phyloP scores from a whole-genome alignment of 2,888 invertebrate genomes.

The Amblyjoppa proteus region DNA sequence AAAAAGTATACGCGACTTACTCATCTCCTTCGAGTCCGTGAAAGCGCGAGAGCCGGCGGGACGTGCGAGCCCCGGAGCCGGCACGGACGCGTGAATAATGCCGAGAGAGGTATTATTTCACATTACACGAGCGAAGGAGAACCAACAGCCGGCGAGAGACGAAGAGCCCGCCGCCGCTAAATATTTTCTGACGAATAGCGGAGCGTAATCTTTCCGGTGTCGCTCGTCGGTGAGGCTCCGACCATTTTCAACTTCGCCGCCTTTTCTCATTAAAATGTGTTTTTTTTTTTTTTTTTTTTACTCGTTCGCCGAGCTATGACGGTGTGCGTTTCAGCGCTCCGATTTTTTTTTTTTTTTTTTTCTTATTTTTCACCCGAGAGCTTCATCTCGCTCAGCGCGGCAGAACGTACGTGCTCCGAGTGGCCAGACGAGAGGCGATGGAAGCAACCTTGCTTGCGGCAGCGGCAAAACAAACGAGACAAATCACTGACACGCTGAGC shows the following conservation, averaged over 20 bases:
- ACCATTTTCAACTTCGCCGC: slow-evolving; percentile 4
- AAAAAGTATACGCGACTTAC: slow-evolving; percentile 42
- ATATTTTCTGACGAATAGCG: slow-evolving; percentile 34
- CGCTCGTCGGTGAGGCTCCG: neutral
- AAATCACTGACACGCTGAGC: neutral
- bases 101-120: slow-evolving; percentile 46
- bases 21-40: slow-evolving; percentile 20
- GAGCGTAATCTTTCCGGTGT: neutral
- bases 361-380: neutral
- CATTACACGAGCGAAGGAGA: slow-evolving; percentile 41
- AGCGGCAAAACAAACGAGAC: slow-evolving; percentile 13
- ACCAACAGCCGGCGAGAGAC: slow-evolving; percentile 25
- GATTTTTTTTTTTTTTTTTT: neutral
- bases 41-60: slow-evolving; percentile 23
- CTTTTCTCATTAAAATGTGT: slow-evolving; percentile 17
- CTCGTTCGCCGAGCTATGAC: neutral
- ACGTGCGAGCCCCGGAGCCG: neutral
- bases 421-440: neutral
- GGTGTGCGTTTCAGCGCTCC: neutral
- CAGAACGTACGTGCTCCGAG: slow-evolving; percentile 9
- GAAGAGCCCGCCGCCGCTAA: slow-evolving; percentile 13
- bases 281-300: slow-evolving; percentile 2
- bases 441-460: slow-evolving; percentile 1
- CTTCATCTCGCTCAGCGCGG: neutral
- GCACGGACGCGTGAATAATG: slow-evolving; percentile 34